phyloP scores from a whole-genome alignment of 2,888 invertebrate genomes.

The Malachius bipustulatus region DNA sequence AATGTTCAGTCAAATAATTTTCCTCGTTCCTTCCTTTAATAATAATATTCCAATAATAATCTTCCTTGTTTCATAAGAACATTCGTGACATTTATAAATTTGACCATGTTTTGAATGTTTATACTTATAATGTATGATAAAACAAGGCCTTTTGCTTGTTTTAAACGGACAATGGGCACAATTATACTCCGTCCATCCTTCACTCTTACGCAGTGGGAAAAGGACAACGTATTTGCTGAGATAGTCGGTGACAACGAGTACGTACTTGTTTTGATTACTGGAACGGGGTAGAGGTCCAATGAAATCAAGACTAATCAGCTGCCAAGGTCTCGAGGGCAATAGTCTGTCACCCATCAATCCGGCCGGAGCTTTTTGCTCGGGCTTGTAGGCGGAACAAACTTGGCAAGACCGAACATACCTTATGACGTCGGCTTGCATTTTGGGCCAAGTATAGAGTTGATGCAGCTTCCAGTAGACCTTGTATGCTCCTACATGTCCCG shows the following conservation, averaged over 20 bases:
- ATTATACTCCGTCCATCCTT: no score
- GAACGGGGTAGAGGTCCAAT: constrained; percentile 12
- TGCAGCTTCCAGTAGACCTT: constrained; percentile 5
- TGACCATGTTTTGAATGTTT: no score
- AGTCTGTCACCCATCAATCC: constrained; percentile 12
- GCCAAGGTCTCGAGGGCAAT: constrained; percentile 11
- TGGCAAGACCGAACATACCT: constrained; percentile 12
- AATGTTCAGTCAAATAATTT: no score
- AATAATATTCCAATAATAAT: no score
- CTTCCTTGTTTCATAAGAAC: no score
- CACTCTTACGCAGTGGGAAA: constrained; percentile 6
- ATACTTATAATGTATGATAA: no score
- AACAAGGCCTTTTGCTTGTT: no score
- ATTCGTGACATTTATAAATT: no score
- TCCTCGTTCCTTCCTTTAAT: no score
- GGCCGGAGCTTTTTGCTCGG: constrained; percentile 8
- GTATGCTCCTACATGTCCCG: constrained; percentile 8
- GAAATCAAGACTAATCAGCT: constrained; percentile 17
- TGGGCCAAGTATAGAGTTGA: constrained; percentile 13
- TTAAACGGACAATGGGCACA: no score
- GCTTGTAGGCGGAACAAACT: constrained; percentile 13
- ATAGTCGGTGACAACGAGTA: constrained; percentile 12
- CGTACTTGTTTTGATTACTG: constrained; percentile 4
- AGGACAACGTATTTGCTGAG: constrained; percentile 10
- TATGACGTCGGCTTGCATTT: constrained; percentile 10